A percentile compares a stretch with the other conserved stretches of the same genome.
These are phyloP conservation scores for Diprion similis DNA, from an alignment of 1,140 invertebrate species.

Conservation along the genomic window DNA sequence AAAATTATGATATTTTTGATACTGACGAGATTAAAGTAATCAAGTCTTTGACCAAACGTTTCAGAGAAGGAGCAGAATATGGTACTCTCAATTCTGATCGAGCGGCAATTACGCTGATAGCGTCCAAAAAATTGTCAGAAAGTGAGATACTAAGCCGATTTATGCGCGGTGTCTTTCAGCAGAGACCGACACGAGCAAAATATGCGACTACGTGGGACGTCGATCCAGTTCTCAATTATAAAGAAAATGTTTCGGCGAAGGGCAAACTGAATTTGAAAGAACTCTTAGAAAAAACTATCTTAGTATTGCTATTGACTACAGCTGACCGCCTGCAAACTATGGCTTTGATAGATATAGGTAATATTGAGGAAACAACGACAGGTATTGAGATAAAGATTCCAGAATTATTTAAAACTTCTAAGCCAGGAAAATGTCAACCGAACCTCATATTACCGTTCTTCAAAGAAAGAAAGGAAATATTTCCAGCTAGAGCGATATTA, in stretches of 20 bases:
- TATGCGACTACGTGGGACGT: constrained; percentile 22
- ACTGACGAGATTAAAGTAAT: constrained; percentile 8
- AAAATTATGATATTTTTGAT: neutral
- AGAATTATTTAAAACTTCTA: constrained; percentile 17
- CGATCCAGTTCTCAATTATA: constrained; percentile 15
- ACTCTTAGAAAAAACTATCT: constrained; percentile 16
- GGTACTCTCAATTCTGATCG: constrained; percentile 22
- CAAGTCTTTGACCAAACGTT: neutral
- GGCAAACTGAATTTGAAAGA: neutral
- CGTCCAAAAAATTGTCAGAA: neutral
- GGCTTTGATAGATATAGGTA: constrained; percentile 19
- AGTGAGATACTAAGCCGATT: constrained; percentile 12
- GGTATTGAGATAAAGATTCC: no score
- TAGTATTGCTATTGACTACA: constrained; percentile 17
- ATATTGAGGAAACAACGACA: constrained; percentile 14
- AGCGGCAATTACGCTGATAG: constrained; percentile 19
- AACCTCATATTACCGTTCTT: constrained; percentile 19
- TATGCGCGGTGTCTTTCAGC: constrained; percentile 13
- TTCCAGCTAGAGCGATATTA: constrained; percentile 10
- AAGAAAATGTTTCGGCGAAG: neutral
- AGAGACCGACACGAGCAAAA: constrained; percentile 4
- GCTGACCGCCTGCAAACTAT: constrained; percentile 26
- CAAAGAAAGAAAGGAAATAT: constrained; percentile 17
- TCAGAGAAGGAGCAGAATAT: constrained; percentile 17
- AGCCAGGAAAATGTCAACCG: constrained; percentile 14